phyloP scores from a whole-genome alignment of 2,797 vertebrate genomes.

The Hipposideros larvatus region DNA sequence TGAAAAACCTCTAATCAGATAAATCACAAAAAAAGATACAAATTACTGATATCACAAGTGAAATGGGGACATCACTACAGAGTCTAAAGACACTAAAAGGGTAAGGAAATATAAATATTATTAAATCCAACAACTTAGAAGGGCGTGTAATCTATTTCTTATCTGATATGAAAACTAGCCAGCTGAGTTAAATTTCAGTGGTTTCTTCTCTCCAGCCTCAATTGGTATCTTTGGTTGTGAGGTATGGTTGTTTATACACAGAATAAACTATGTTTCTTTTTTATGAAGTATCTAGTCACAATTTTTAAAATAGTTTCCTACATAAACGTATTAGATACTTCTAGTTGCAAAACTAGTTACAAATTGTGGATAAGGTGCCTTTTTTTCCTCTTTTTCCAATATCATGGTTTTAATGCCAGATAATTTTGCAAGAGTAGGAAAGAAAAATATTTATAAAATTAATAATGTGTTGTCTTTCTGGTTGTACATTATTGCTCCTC shows the following conservation, averaged over 20 bases:
- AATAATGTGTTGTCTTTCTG: constrained; percentile 31
- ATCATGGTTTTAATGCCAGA: not conserved
- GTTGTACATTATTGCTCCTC: not conserved
- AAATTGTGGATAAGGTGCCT: not conserved
- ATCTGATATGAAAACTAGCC: constrained; percentile 24
- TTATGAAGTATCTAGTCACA: not conserved
- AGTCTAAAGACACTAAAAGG: not conserved
- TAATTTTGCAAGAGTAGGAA: constrained; percentile 23
- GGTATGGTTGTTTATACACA: not conserved
- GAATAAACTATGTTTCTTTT: not conserved
- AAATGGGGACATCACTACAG: not conserved
- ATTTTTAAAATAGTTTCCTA: constrained; percentile 37
- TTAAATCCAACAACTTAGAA: not conserved
- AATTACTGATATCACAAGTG: not conserved
- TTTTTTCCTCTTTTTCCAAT: constrained; percentile 2
- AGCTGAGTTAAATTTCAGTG: constrained; percentile 5
- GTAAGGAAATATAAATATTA: not conserved
- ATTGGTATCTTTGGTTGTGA: not conserved
- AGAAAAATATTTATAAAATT: constrained; percentile 16
- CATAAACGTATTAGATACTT: constrained; percentile 35
- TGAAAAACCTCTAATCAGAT: constrained; percentile 7
- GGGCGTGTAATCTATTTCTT: not conserved
- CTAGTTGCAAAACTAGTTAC: constrained; percentile 23
- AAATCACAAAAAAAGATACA: not conserved
- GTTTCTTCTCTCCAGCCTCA: constrained; percentile 24